Percentiles rank a stretch among this genome's conserved stretches.
phyloP scores from a whole-genome alignment of 2,113 vertebrate species.

The Cottus gobio region DNA sequence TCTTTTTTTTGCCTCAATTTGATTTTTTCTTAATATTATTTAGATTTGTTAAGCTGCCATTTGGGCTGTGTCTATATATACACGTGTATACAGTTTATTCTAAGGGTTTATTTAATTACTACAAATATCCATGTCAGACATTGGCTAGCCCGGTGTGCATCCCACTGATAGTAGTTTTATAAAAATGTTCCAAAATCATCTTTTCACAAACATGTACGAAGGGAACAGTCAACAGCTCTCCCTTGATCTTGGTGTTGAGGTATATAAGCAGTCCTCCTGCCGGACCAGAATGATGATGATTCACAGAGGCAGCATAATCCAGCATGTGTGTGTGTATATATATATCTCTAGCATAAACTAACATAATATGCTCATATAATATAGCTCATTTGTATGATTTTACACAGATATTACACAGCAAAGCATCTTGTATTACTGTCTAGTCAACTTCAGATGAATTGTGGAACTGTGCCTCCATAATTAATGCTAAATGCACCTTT shows the following conservation, averaged over 20 bases:
- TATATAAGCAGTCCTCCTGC: not conserved
- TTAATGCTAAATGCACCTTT: not conserved
- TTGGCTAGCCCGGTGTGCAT: not conserved
- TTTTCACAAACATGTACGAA: conserved; percentile 14
- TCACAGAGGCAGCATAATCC: conserved; percentile 23
- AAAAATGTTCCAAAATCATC: not conserved
- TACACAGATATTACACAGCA: not conserved
- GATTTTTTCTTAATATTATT: not conserved
- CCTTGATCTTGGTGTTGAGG: not conserved
- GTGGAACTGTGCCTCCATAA: not conserved
- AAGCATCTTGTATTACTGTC: not conserved
- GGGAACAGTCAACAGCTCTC: not conserved
- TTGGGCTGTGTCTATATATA: not conserved
- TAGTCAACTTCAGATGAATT: not conserved
- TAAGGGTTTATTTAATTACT: not conserved
- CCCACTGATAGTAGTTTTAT: conserved; percentile 8
- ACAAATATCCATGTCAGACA: conserved; percentile 2
- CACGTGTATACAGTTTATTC: not conserved
- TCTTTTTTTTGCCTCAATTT: not conserved
- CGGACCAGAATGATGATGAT: conserved; percentile 20
- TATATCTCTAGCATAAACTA: conserved; percentile 20
- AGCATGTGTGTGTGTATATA: not conserved
- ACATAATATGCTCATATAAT: not conserved
- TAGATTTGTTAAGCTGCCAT: not conserved
- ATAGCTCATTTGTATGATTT: not conserved